Base-by-base conservation (phyloP, 2,888 invertebrate genomes). In the Merodon equestris region DNA sequence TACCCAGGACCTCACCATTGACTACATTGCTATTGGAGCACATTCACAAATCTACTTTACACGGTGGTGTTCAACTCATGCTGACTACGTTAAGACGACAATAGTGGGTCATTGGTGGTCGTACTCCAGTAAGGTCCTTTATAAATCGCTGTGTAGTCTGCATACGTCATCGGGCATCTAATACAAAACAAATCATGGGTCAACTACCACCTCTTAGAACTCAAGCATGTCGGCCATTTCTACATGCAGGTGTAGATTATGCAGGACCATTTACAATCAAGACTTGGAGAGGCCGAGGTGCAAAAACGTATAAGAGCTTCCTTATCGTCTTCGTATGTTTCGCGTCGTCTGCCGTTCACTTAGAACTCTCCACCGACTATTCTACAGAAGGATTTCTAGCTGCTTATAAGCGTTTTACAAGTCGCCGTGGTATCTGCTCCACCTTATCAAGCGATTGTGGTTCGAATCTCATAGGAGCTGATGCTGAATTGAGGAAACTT, bases 391-490 rank as follows among this genome's bases (percentile, higher is more conserved):
- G 82, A 1, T 86, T 85, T 48, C 10, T 85, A 4, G 84, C 83
- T 0, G 81, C 83, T 0, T 76, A 83, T n/a, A 68, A 74, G n/a
- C 58, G 86, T 4, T 86, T 86, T 34, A 64, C 75, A 0, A 40
- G 83, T 2, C 72, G 85, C 4, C 76, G 84, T 40, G 86, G 86
- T 5, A 38, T 82, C 1, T 83, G 83, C n/a, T 45, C 60, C 1
- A 57, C 81, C 4, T 50, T 86, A 0, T 83, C 81, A 66, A 81
- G 82, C 48, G 86, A 86, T 53, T 83, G 83, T 56, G 85, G 85
- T 4, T 83, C 84, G 0, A 85, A 84, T 50, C 84, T 86, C 44
- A 58, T 83, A 1, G 86, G 85, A 5, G 85, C 86, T 1, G 57
- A 81, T 5, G 67, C 13, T 1, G 50, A 38, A 5, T n/a, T 77